Percentiles rank a stretch among this genome's conserved stretches.
Conservation (phyloP, 64 coral and sea anemone genomes). For the Cladopsammia gracilis region DNA sequence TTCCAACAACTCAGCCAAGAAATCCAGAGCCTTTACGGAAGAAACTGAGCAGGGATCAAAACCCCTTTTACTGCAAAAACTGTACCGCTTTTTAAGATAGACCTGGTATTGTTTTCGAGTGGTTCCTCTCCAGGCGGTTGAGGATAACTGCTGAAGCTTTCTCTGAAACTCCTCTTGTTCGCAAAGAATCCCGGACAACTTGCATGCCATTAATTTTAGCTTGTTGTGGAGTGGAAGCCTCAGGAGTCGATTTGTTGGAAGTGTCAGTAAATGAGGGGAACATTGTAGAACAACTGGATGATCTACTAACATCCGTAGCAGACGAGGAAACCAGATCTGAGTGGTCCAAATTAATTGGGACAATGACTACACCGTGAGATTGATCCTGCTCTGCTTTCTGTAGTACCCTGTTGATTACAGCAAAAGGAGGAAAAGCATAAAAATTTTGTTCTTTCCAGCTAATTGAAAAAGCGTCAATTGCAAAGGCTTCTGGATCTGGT, state of each 20-base stretch:
- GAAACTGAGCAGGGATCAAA: neutral
- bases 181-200: slow-evolving; percentile 4
- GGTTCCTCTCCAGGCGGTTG: neutral
- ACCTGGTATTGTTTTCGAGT: neutral
- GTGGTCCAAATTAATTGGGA: slow-evolving; percentile 25
- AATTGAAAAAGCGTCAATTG: slow-evolving; percentile 39
- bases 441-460: slow-evolving; percentile 9
- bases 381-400: slow-evolving; percentile 33
- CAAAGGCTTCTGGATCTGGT: slow-evolving; percentile 26
- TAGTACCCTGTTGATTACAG: slow-evolving; percentile 32
- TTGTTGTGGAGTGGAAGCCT: neutral
- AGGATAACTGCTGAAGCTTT: too few relatives aligned
- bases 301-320: slow-evolving; percentile 16
- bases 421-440: slow-evolving; percentile 61
- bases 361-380: slow-evolving; percentile 6
- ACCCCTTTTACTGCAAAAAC: neutral
- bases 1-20: slow-evolving; percentile 47
- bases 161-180: slow-evolving; percentile 2
- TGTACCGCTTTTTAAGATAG: slow-evolving; percentile 50
- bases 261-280: neutral
- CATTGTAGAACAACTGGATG: slow-evolving; percentile 11
- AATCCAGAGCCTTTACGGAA: slow-evolving; percentile 42
- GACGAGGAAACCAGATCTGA: slow-evolving; percentile 48
- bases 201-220: slow-evolving; percentile 7
- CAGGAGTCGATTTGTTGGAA: neutral